These are phyloP conservation scores for Styela clava DNA, from an alignment of 23 tunicate species.

Conservation along the genomic window DNA sequence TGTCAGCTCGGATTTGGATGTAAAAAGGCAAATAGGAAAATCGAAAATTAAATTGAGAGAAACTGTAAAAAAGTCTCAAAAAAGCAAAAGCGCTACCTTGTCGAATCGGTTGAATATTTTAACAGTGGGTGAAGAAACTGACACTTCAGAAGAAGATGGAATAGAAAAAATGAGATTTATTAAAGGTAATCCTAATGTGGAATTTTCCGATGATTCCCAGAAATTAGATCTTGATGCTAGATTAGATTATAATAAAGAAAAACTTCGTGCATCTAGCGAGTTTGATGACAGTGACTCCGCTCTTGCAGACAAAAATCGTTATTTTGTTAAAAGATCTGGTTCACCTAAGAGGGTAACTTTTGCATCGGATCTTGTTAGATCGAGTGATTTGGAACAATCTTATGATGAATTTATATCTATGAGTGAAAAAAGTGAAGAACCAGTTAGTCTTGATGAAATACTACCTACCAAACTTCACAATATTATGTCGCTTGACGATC, in stretches of 20 bases:
- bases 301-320: not conserved
- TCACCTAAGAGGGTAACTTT: constrained; percentile 28
- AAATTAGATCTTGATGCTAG: too few species aligned
- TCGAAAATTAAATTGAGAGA: constrained; percentile 14
- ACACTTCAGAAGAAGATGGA: constrained; percentile 3
- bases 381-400: constrained; percentile 36
- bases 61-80: not conserved
- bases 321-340: not conserved
- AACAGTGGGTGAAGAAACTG: not conserved
- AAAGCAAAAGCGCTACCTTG: not conserved
- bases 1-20: constrained; percentile 23
- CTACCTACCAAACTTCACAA: constrained; percentile 27
- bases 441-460: constrained; percentile 55
- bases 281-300: not conserved
- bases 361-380: constrained; percentile 43
- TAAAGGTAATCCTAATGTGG: not conserved
- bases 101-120: not conserved
- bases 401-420: constrained; percentile 53
- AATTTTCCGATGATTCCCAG: not conserved
- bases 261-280: not conserved
- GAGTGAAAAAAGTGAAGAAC: constrained; percentile 32
- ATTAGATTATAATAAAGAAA: not conserved
- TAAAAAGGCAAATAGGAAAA: constrained; percentile 26
- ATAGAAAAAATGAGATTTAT: not conserved
- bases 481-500: constrained; percentile 62